Evolutionary conservation across 2,797 vertebrate species (phyloP).

Genomic region (Molossus molossus): DNA sequence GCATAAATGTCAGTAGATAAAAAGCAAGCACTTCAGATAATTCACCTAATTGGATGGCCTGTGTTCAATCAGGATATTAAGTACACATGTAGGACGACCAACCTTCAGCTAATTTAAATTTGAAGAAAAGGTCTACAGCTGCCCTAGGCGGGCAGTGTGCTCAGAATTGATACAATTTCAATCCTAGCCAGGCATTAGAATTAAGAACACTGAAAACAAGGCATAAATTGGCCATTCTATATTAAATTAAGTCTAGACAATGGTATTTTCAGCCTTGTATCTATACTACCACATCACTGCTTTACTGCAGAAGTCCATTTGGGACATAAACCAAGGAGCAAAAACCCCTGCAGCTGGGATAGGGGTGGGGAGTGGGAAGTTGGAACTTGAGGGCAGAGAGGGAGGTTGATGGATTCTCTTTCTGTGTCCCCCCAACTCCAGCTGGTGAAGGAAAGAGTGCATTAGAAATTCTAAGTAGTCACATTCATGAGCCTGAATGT

Average conservation of each 20-base stretch:
- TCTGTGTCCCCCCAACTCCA: neutral
- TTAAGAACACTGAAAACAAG: slow-evolving; percentile 76
- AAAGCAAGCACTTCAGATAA: slow-evolving; percentile 65
- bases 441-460: neutral
- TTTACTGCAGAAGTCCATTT: slow-evolving; percentile 60
- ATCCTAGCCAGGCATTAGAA: slow-evolving; percentile 29
- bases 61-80: slow-evolving; percentile 83
- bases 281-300: slow-evolving; percentile 25
- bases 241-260: slow-evolving; percentile 82
- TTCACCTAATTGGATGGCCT: slow-evolving; percentile 83
- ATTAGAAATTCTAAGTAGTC: slow-evolving; percentile 58
- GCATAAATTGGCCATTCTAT: slow-evolving; percentile 80
- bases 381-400: neutral
- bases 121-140: slow-evolving; percentile 86
- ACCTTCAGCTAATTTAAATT: slow-evolving; percentile 62
- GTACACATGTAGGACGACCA: slow-evolving; percentile 80
- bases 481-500: slow-evolving; percentile 20
- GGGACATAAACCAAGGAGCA: neutral
- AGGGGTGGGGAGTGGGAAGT: neutral
- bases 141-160: slow-evolving; percentile 84
- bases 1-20: slow-evolving; percentile 72
- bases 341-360: neutral
- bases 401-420: slow-evolving; percentile 7
- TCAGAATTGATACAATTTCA: slow-evolving; percentile 60
- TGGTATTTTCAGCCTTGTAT: neutral